Conservation (phyloP, 2,797 vertebrate genomes). For the Urosaurus nigricauda region DNA sequence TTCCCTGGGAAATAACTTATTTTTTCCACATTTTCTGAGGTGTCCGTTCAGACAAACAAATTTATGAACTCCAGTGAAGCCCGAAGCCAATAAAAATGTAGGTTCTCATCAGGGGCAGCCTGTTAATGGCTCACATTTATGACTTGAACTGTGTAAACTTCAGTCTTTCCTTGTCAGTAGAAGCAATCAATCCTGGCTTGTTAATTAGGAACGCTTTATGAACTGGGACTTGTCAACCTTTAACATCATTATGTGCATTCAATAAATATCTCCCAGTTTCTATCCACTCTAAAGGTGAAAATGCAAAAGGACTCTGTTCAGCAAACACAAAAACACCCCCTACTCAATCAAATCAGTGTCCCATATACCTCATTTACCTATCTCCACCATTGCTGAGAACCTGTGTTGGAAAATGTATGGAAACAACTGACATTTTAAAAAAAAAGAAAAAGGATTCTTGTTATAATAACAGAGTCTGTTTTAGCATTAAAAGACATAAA, state of each 20-base stretch:
- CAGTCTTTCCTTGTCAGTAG: slow-evolving; percentile 71
- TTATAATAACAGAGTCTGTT: too few relatives aligned
- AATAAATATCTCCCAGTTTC: slow-evolving; percentile 24
- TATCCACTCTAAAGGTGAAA: not conserved
- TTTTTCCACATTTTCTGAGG: slow-evolving; percentile 60
- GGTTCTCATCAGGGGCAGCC: slow-evolving; percentile 70
- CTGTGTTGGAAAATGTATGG: not conserved
- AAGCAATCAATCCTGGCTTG: slow-evolving; percentile 69
- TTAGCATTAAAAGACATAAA: too few relatives aligned
- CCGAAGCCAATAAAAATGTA: slow-evolving; percentile 67
- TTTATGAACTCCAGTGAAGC: slow-evolving; percentile 72
- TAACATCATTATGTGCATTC: slow-evolving; percentile 36
- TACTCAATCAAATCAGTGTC: not conserved
- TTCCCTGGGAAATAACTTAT: slow-evolving; percentile 52
- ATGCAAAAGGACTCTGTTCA: slow-evolving; percentile 1
- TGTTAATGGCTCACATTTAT: slow-evolving; percentile 74
- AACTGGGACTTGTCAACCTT: slow-evolving; percentile 43
- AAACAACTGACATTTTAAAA: not conserved
- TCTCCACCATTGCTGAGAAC: not conserved
- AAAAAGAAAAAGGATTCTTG: not conserved
- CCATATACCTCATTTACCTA: not conserved
- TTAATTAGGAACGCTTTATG: slow-evolving; percentile 72
- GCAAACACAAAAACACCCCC: not conserved
- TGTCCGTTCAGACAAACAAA: slow-evolving; percentile 69
- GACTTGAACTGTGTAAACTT: slow-evolving; percentile 69